Percentiles rank a stretch among this genome's conserved stretches.
These are phyloP conservation scores for Lordiphosa stackelbergi DNA, from an alignment of 1,140 invertebrate genomes.

Conservation along the genomic window DNA sequence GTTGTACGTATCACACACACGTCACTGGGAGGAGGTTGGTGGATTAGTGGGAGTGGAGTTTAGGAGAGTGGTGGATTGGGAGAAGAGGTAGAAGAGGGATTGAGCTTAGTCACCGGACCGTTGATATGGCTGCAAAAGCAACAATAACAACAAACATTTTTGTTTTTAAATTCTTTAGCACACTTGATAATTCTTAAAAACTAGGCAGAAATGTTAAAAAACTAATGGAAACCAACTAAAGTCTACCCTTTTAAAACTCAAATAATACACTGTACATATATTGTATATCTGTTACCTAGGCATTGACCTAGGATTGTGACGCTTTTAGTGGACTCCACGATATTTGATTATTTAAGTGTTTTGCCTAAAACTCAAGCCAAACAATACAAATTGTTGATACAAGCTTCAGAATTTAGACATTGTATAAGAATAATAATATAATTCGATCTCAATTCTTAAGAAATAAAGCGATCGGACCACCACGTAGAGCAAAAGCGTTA, in stretches of 20 bases:
- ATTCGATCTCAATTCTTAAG: no score
- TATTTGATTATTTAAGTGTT: no score
- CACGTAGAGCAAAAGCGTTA: no score
- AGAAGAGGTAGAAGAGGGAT: constrained; percentile 34
- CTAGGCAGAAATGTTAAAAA: constrained; percentile 17
- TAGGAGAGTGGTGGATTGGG: constrained; percentile 11
- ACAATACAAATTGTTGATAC: no score
- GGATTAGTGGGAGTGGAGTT: constrained; percentile 24
- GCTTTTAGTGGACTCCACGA: no score
- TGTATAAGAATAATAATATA: no score
- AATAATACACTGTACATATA: background rate
- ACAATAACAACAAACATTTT: constrained; percentile 27
- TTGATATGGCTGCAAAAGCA: constrained; percentile 77
- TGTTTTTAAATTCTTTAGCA: constrained; percentile 11
- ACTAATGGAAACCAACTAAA: constrained; percentile 50
- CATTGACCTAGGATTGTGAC: no score
- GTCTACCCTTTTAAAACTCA: background rate
- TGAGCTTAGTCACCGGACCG: constrained; percentile 77
- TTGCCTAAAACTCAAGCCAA: no score
- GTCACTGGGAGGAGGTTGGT: constrained; percentile 3
- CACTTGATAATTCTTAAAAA: constrained; percentile 12
- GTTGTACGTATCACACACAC: constrained; percentile 10
- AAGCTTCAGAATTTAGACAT: no score
- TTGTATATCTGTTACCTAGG: no score
- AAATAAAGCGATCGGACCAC: no score